Evolutionary conservation across 2,888 invertebrate genomes (phyloP), one percentile per base, ranked within the genome.

Genomic region (Plemyria rubiginata): DNA sequence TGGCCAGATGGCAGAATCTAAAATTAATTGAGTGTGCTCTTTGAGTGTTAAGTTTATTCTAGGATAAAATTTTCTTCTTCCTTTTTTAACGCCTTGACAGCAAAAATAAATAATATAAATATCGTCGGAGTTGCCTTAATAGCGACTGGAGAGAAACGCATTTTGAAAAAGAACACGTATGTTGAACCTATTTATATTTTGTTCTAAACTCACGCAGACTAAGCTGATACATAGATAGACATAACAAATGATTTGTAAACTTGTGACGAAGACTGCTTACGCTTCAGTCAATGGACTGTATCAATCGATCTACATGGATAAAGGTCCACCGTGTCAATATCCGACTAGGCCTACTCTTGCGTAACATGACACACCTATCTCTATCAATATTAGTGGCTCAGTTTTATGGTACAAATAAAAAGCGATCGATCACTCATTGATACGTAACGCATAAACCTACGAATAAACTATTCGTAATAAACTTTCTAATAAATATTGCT

Each of bases 341-440:
- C 62, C 70, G 72, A 72, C 70, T 72, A 74, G 73, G 65, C 54
- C 74, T 77, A 78, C 76, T 77, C 73, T 79, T 76, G 78, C 77
- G 64, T 75, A 74, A 77, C 76, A 55, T 40, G 70, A 70, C 74
- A 68, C 77, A 71, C 75, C 75, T 68, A 46, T 7, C 41, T 22
- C 41, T 22, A 62, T 54, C 49, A 54, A 51, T 45, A 45, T 16
- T 45, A 16, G 16, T 45, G 11, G 15, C 2, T 9, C 53, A 22
- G 52, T 55, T 64, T 60, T 60, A 66, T 67, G 76, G 66, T 51
- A 29, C 63, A 67, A 72, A 64, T 53, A 55, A 63, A 51, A 48
- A 64, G 63, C 68, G 67, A 54, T 60, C 67, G 69, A 72, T 68
- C 60, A 59, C 28, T 53, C 58, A 53, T 61, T 38, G 48, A 48